Percentiles rank a stretch among this genome's conserved stretches.
phyloP scores from a whole-genome alignment of 2,113 vertebrate species.

The Dinomys branickii region DNA sequence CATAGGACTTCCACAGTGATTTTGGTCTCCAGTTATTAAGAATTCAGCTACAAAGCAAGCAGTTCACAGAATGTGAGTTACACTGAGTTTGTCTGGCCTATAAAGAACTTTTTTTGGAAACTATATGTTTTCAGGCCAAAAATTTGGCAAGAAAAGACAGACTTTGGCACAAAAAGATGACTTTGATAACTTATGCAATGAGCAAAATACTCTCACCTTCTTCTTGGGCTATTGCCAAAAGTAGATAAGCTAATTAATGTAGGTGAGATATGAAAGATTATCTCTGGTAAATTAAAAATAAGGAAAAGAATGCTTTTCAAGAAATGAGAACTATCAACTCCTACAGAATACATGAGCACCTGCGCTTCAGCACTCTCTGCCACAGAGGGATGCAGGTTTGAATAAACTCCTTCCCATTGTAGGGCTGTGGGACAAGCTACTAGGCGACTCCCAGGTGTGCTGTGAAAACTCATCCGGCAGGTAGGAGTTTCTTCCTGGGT shows the following conservation, averaged over 20 bases:
- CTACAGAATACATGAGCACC: not conserved
- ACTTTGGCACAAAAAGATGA: not conserved
- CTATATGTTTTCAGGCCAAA: not conserved
- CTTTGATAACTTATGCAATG: not conserved
- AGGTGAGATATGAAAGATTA: not conserved
- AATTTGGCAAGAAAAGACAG: not conserved
- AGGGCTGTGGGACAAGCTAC: not conserved
- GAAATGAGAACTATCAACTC: not conserved
- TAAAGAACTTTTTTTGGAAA: not conserved
- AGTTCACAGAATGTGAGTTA: not conserved
- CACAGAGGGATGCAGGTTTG: not conserved
- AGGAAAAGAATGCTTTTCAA: not conserved
- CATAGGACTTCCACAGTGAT: not conserved
- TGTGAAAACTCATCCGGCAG: not conserved
- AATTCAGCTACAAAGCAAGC: not conserved
- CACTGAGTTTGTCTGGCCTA: not conserved
- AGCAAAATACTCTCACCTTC: not conserved
- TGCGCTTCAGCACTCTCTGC: not conserved
- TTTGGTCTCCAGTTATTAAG: not conserved
- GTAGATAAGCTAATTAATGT: not conserved
- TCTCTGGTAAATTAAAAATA: not conserved
- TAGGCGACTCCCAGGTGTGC: not conserved
- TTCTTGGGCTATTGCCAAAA: not conserved
- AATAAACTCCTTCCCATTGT: not conserved
- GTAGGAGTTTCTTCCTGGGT: conserved; percentile 2